These are phyloP conservation scores for Andinoacara biseriatus DNA, from an alignment of 2,113 vertebrate species.

Conservation along the genomic window DNA sequence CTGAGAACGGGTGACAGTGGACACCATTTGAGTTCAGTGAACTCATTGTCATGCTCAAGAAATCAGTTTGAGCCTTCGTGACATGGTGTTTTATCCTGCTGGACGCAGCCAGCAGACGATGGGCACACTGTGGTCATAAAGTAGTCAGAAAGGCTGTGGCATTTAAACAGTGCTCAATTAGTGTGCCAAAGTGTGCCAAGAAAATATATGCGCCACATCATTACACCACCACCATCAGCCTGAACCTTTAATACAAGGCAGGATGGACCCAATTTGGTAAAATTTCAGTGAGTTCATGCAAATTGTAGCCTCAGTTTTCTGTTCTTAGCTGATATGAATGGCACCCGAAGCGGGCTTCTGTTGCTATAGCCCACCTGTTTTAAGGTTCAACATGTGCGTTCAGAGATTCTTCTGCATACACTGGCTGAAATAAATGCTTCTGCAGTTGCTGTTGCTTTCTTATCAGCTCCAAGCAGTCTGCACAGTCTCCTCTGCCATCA, in stretches of 20 bases:
- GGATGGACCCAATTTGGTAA: neutral
- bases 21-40: too few species aligned
- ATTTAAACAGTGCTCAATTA: neutral
- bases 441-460: neutral
- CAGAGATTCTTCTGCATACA: neutral
- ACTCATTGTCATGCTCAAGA: too few species aligned
- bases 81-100: too few species aligned
- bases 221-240: neutral
- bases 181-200: neutral
- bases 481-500: accelerated
- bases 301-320: neutral
- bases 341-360: neutral
- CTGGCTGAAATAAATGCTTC: neutral
- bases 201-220: neutral
- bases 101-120: too few species aligned
- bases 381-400: neutral
- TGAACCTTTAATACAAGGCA: neutral
- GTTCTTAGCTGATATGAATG: neutral
- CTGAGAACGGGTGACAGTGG: too few species aligned
- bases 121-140: too few species aligned
- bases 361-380: neutral
- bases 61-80: too few species aligned
- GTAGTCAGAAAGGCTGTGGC: neutral
- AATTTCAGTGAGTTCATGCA: neutral
- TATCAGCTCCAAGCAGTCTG: neutral